Evolutionary conservation across 2,113 vertebrate species (phyloP).

Genomic region (Mormyrus lacerda): DNA sequence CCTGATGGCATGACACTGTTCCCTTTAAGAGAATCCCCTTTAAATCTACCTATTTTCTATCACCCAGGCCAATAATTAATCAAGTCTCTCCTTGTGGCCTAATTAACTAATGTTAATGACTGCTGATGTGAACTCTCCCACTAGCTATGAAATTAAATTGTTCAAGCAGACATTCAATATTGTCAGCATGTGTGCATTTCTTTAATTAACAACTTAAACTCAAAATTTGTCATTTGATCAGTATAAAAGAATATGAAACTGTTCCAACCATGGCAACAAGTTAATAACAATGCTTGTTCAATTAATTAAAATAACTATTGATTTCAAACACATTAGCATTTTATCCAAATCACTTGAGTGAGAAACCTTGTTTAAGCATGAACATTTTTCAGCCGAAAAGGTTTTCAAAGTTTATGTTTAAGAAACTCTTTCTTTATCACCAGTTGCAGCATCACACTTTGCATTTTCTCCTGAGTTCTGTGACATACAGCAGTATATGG

Average conservation of each 20-base stretch:
- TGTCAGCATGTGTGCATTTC: background rate
- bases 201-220: background rate
- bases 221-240: background rate
- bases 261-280: background rate
- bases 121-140: background rate
- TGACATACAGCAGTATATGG: constrained; percentile 60
- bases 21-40: background rate
- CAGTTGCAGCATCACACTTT: background rate
- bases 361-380: background rate
- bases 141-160: background rate
- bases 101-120: background rate
- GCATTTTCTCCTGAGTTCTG: constrained; percentile 54
- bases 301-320: background rate
- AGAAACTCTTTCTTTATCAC: background rate
- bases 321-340: constrained; percentile 4
- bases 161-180: background rate
- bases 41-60: background rate
- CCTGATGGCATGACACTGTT: background rate
- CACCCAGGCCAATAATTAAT: background rate
- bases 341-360: background rate
- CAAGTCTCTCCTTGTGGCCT: background rate
- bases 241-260: background rate
- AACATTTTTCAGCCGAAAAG: background rate
- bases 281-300: background rate
- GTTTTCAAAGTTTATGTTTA: background rate